Evolutionary conservation across 2,113 vertebrate genomes (phyloP).

Genomic region (Plecturocebus donacophilus): DNA sequence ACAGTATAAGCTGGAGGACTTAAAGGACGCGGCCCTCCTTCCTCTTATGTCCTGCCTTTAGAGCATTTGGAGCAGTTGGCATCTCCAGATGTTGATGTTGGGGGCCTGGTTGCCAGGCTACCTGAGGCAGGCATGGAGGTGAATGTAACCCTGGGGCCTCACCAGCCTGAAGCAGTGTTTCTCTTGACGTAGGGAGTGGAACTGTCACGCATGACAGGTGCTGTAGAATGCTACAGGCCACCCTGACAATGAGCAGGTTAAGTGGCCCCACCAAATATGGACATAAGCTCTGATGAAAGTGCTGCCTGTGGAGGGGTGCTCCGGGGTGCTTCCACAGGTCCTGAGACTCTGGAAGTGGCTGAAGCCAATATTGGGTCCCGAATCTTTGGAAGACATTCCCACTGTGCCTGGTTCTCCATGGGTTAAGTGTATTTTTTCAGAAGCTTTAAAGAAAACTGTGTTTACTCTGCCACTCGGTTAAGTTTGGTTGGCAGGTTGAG

Average conservation of each 20-base stretch:
- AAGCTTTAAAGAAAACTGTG: neutral
- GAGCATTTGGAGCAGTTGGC: neutral
- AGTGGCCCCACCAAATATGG: neutral
- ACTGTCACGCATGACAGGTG: neutral
- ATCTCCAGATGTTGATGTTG: neutral
- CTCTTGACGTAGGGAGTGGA: neutral
- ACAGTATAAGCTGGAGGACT: too few relatives aligned
- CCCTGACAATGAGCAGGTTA: neutral
- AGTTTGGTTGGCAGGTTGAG: neutral
- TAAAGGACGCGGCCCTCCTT: neutral
- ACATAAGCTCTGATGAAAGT: neutral
- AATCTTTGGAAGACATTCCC: neutral
- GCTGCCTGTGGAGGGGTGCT: neutral
- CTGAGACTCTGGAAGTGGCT: neutral
- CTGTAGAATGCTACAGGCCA: neutral
- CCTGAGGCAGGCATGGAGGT: neutral
- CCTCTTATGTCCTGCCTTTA: neutral
- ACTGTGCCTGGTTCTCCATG: neutral
- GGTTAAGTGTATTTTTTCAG: neutral
- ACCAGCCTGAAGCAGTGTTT: neutral
- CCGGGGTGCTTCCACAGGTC: neutral
- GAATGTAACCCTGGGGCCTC: neutral
- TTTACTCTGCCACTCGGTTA: neutral
- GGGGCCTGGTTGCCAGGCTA: neutral
- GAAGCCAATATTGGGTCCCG: neutral